Evolutionary conservation across 2,888 invertebrate species (phyloP).

Genomic region (Pristionchus fissidentatus): DNA sequence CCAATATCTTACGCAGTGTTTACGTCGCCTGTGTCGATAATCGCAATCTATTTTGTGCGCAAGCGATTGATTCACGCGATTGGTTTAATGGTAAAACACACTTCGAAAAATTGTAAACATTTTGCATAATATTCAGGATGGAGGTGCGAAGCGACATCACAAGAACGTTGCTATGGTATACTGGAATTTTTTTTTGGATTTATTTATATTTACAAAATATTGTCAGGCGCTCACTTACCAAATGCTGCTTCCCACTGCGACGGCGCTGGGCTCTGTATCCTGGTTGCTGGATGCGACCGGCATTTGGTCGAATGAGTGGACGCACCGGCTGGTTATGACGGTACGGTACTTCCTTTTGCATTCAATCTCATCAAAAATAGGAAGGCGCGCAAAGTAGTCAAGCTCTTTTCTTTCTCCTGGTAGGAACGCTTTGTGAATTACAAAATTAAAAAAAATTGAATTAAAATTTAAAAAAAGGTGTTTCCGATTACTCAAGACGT

Average conservation of each 20-base stretch:
- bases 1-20: background rate
- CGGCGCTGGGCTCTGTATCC: background rate
- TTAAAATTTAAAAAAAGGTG: too few species aligned
- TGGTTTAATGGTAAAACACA: background rate
- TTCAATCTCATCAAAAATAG: too few species aligned
- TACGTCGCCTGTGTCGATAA: background rate
- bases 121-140: background rate
- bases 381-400: too few species aligned
- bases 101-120: too few species aligned
- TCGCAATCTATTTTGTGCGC: background rate
- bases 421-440: too few species aligned
- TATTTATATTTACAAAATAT: background rate
- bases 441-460: too few species aligned
- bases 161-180: background rate
- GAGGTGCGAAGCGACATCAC: background rate
- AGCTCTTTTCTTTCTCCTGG: too few species aligned
- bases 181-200: too few species aligned
- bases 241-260: background rate
- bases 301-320: background rate
- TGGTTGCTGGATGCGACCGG: background rate
- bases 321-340: background rate
- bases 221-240: conserved; percentile 10
- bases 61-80: background rate
- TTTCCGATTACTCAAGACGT: too few species aligned
- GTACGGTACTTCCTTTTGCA: too few species aligned